phyloP scores from a whole-genome alignment of 2,888 invertebrate species.

The Heterodera filipjevi region DNA sequence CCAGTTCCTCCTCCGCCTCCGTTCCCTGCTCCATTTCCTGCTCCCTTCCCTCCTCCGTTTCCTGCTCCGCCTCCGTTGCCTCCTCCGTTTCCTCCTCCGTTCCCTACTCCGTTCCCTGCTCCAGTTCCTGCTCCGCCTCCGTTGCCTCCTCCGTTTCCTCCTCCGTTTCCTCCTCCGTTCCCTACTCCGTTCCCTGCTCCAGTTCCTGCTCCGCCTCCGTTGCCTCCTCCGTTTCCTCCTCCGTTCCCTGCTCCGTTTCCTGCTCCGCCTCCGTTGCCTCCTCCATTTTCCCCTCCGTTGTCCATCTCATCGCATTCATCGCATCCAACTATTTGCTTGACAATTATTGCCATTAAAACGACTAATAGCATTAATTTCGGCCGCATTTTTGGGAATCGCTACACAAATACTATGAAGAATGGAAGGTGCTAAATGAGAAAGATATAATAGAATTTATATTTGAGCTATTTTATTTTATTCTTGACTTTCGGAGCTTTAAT shows the following conservation, averaged over 20 bases:
- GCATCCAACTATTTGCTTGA: background rate
- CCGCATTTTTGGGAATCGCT: background rate
- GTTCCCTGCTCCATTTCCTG: background rate
- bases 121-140: background rate
- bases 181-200: background rate
- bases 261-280: background rate
- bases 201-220: background rate
- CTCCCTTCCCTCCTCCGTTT: background rate
- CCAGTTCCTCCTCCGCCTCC: background rate
- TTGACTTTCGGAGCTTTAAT: background rate
- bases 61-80: background rate
- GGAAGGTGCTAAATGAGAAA: background rate
- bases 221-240: background rate
- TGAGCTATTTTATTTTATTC: constrained; percentile 1
- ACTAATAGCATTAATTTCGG: background rate
- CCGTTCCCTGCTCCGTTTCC: background rate
- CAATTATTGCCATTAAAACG: background rate
- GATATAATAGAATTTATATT: background rate
- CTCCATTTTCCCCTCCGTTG: background rate
- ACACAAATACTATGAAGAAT: background rate
- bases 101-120: background rate
- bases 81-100: background rate
- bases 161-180: background rate
- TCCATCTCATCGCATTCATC: constrained; percentile 4
- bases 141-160: background rate